phyloP scores from a whole-genome alignment of 2,113 vertebrate genomes.

The Ardeotis arabs region DNA sequence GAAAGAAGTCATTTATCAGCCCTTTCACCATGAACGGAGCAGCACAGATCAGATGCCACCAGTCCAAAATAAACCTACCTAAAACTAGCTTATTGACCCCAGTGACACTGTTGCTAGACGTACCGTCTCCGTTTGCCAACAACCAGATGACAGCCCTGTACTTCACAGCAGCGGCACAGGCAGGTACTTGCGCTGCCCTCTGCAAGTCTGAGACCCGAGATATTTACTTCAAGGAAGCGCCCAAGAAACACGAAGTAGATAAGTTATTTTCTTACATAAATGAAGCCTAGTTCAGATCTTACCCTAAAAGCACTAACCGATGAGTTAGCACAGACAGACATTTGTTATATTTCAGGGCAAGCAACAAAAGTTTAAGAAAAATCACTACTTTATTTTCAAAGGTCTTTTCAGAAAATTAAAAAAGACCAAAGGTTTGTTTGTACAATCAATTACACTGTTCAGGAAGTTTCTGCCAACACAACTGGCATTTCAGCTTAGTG shows the following conservation, averaged over 20 bases:
- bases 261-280: background rate
- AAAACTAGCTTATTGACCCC: background rate
- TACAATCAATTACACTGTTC: background rate
- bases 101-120: background rate
- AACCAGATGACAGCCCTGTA: background rate
- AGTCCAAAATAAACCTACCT: background rate
- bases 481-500: background rate
- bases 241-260: background rate
- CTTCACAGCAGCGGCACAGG: background rate
- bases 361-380: background rate
- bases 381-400: background rate
- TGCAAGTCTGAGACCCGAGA: background rate
- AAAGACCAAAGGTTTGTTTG: background rate
- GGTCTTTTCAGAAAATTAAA: background rate
- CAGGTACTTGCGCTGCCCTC: background rate
- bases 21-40: background rate
- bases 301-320: background rate
- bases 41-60: background rate
- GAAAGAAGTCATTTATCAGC: background rate
- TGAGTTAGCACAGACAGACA: background rate
- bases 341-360: background rate
- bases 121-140: background rate
- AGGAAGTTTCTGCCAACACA: background rate
- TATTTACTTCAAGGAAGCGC: background rate
- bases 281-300: background rate